A percentile compares a stretch with the other conserved stretches of the same genome.
Evolutionary conservation across 2,113 vertebrate genomes (phyloP).

Genomic region (Lutjanus erythropterus): DNA sequence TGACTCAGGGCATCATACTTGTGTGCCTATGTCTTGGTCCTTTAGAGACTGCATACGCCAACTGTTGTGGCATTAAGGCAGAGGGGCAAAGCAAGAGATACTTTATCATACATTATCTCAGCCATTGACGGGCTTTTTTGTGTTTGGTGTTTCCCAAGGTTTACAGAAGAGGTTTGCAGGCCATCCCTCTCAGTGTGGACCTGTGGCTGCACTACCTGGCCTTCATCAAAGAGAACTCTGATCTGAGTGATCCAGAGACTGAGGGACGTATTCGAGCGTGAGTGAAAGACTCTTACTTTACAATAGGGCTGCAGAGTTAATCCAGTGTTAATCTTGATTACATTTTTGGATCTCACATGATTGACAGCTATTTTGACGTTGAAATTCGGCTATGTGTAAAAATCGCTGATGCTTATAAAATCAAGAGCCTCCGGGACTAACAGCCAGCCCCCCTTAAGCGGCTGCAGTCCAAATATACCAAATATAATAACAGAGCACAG

Average conservation of each 20-base stretch:
- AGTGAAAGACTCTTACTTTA: constrained; percentile 82
- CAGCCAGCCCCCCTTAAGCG: too few relatives aligned
- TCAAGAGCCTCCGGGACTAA: too few relatives aligned
- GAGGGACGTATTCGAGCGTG: constrained; percentile 92
- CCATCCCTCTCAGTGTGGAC: constrained; percentile 98
- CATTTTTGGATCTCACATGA: too few relatives aligned
- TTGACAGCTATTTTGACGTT: too few relatives aligned
- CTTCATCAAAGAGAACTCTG: constrained; percentile 96
- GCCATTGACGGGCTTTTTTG: constrained; percentile 84
- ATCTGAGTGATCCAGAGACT: constrained; percentile 90
- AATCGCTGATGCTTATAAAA: too few relatives aligned
- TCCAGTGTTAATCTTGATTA: too few relatives aligned
- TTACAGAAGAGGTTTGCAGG: constrained; percentile 96
- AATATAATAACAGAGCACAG: too few relatives aligned
- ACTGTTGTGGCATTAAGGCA: neutral
- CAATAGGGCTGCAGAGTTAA: too few relatives aligned
- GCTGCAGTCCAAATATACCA: too few relatives aligned
- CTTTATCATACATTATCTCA: neutral
- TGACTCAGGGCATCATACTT: neutral
- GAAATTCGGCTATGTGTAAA: too few relatives aligned
- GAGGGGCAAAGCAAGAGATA: neutral
- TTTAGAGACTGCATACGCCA: neutral
- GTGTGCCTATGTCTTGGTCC: neutral
- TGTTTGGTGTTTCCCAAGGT: constrained; percentile 87
- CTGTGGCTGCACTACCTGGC: constrained; percentile 98